These are phyloP conservation scores for Pongo abelii DNA, from an alignment of 2,113 vertebrate genomes.

Conservation along the genomic window DNA sequence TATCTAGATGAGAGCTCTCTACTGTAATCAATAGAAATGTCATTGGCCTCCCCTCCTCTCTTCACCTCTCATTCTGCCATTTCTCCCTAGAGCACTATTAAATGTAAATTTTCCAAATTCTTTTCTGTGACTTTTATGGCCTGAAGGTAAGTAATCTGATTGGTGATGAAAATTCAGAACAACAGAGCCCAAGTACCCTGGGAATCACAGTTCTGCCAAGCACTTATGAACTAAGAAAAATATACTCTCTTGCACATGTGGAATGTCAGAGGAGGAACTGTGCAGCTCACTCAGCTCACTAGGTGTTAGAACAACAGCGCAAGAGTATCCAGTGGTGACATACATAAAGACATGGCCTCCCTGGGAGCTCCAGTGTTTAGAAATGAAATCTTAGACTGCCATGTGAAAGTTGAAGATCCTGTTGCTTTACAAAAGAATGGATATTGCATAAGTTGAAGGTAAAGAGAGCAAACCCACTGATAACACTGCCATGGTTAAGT, in stretches of 20 bases:
- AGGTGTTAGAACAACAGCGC: slow-evolving; percentile 75
- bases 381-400: slow-evolving; percentile 55
- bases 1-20: not conserved
- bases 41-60: not conserved
- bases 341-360: slow-evolving; percentile 55
- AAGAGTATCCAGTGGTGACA: slow-evolving; percentile 60
- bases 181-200: slow-evolving; percentile 65
- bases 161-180: slow-evolving; percentile 78
- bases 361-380: slow-evolving; percentile 31
- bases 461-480: not conserved
- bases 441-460: slow-evolving; percentile 5
- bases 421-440: slow-evolving; percentile 15
- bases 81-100: slow-evolving; percentile 58
- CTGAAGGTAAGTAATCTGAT: slow-evolving; percentile 77
- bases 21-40: slow-evolving; percentile 21
- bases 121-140: slow-evolving; percentile 68
- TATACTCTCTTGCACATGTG: slow-evolving; percentile 63
- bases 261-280: slow-evolving; percentile 23
- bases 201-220: slow-evolving; percentile 74
- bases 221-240: slow-evolving; percentile 76
- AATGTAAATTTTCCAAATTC: slow-evolving; percentile 69
- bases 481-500: not conserved
- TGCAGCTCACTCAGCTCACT: slow-evolving; percentile 63
- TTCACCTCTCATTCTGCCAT: slow-evolving; percentile 16
- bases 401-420: slow-evolving; percentile 42